Base-by-base conservation (phyloP, 1,140 invertebrate species). In the Triops cancriformis region DNA sequence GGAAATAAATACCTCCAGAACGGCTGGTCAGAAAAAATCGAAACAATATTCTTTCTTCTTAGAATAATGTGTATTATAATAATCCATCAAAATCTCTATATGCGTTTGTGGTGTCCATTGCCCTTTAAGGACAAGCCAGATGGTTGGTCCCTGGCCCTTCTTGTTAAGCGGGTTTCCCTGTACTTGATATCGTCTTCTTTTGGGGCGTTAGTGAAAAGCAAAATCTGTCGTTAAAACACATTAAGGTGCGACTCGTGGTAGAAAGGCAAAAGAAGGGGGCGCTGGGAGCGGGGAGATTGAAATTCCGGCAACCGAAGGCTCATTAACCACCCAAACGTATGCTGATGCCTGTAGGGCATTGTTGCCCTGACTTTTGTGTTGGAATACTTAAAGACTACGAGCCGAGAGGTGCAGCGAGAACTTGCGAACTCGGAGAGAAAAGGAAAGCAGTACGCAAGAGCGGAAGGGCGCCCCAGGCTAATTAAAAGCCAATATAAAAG, bases 401-500 rank as follows among this genome's bases (percentile, higher is more conserved):
- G 31, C 31, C 31, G 7, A 7, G 31, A 37, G 31, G 31, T 37
- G 7, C 31, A 7, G 31, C n/a, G 31, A 2, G 7, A 37, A 23
- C 51, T 45, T 18, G 14, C 10, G 51, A 23, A 64, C n/a, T n/a
- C 23, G 6, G 51, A 14, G 51, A 18, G 51, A 23, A 64, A n/a
- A 64, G 18, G 14, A 18, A 14, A 64, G 7, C 18, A 23, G 51
- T 6, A 64, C 1, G 18, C 23, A 18, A 23, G 18, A n/a, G 14
- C 14, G 43, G 43, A 64, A 64, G 51, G 31, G 31, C 31, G 23
- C 51, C 23, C n/a, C 51, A n/a, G 51, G 14, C 51, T 64, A 64
- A 64, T 64, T 64, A 64, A 64, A 64, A 64, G 51, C 51, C 51
- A 64, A 64, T 64, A 64, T 64, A 64, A 37, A 37, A 64, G 51